Base-by-base conservation (phyloP, 2,113 vertebrate genomes). In the Eudyptes chrysolophus region DNA sequence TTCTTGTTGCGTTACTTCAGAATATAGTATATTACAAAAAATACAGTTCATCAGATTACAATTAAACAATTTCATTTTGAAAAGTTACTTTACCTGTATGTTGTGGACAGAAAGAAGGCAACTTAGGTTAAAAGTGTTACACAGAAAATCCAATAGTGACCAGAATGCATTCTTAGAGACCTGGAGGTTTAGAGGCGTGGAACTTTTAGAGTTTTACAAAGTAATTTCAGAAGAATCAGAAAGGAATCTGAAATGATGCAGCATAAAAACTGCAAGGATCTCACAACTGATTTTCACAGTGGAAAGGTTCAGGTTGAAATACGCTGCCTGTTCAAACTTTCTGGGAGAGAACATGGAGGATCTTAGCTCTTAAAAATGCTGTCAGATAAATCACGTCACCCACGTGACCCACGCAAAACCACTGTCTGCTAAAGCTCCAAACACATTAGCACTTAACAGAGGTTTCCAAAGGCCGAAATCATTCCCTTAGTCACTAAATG, bases 401-500 rank as follows among this genome's bases (percentile, higher is more conserved):
- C 29, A 21, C 0, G 24, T 51, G 86, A 92, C 27, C 40, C 68
- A 86, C 0, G 0, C 18, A 78, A 81, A 92, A 52, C 15, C 44
- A 49, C 0, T 44, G 38, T 46, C 44, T 84, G 62, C 49, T 40
- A 46, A 66, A 87, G 55, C 77, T 89, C 30, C 61, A n/a, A 84
- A 87, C 60, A 72, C 64, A 36, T 27, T 11, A 90, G 87, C 52
- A 79, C 42, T 95, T 32, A 68, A 58, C 29, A 61, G 64, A 83
- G 69, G 48, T 60, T 83, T 83, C 66, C 82, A 84, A 77, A 76
- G 49, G 71, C 44, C 30, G 17, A 69, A 87, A 80, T 77, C 54
- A 75, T 83, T 80, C 70, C 96, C 71, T 64, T 92, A 99, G 97
- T 99, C 99, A 86, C 99, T 99, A 97, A 99, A 99, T 16, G 99